phyloP scores from a whole-genome alignment of 2,113 vertebrate species.

The Climacteris rufus region DNA sequence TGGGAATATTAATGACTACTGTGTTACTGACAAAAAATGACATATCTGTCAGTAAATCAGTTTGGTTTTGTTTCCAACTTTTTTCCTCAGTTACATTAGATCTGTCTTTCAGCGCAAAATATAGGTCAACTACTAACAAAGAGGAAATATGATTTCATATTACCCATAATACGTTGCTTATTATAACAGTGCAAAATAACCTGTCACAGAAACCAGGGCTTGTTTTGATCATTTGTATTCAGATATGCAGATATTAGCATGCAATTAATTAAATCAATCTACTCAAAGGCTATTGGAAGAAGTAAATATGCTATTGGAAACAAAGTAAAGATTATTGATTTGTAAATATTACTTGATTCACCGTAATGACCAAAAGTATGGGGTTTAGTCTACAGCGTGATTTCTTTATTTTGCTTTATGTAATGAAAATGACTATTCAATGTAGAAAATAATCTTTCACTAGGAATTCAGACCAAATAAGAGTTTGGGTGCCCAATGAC shows the following conservation, averaged over 20 bases:
- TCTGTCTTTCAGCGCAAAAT: background rate
- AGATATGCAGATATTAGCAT: background rate
- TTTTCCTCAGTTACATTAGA: background rate
- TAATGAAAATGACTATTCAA: background rate
- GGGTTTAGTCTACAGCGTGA: background rate
- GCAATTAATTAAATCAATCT: background rate
- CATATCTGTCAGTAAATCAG: background rate
- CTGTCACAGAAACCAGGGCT: background rate
- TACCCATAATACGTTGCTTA: background rate
- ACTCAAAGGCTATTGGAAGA: background rate
- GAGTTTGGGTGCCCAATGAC: background rate
- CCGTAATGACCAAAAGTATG: background rate
- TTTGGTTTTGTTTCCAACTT: background rate
- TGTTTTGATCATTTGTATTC: background rate
- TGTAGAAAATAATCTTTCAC: background rate
- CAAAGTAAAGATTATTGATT: background rate
- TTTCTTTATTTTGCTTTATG: background rate
- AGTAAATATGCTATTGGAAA: background rate
- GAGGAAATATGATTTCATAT: background rate
- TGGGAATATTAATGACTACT: background rate
- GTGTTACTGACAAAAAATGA: background rate
- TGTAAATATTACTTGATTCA: background rate
- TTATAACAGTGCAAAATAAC: background rate
- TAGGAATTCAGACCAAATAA: background rate
- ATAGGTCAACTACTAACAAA: background rate